phyloP scores from a whole-genome alignment of 2,797 vertebrate genomes.

The Macroramphosus scolopax region DNA sequence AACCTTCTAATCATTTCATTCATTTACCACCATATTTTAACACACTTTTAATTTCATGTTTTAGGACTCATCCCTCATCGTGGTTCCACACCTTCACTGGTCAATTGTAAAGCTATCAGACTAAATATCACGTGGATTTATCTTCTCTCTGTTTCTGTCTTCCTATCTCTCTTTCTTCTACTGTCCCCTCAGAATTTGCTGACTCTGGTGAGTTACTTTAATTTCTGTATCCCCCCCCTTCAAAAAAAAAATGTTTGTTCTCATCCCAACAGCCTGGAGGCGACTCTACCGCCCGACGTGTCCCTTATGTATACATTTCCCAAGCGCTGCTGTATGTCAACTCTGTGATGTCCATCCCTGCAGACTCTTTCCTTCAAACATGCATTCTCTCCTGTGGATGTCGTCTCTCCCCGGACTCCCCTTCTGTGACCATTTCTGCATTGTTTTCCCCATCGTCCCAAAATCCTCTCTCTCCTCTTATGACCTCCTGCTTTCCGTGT shows the following conservation, averaged over 20 bases:
- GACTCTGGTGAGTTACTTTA: conserved; percentile 83
- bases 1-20: neutral
- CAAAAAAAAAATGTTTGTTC: conserved; percentile 50
- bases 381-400: conserved; percentile 67
- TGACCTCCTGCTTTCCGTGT: conserved; percentile 22
- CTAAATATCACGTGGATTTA: conserved; percentile 66
- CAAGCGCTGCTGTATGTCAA: conserved; percentile 57
- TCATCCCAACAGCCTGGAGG: conserved; percentile 62
- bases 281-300: conserved; percentile 46
- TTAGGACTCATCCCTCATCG: neutral
- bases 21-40: neutral
- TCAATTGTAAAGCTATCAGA: conserved; percentile 36
- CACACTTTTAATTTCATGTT: neutral
- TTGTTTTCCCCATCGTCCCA: conserved; percentile 59
- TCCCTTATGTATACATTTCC: conserved; percentile 55
- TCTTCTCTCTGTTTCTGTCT: conserved; percentile 64
- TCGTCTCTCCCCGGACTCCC: conserved; percentile 53
- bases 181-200: conserved; percentile 83
- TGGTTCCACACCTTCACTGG: too few species aligned
- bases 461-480: conserved; percentile 67
- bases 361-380: conserved; percentile 51
- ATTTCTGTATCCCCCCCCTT: conserved; percentile 56
- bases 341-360: conserved; percentile 55
- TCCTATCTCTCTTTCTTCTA: conserved; percentile 67
- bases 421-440: conserved; percentile 65